phyloP scores from a whole-genome alignment of 1,140 invertebrate genomes.

The Nephila pilipes region DNA sequence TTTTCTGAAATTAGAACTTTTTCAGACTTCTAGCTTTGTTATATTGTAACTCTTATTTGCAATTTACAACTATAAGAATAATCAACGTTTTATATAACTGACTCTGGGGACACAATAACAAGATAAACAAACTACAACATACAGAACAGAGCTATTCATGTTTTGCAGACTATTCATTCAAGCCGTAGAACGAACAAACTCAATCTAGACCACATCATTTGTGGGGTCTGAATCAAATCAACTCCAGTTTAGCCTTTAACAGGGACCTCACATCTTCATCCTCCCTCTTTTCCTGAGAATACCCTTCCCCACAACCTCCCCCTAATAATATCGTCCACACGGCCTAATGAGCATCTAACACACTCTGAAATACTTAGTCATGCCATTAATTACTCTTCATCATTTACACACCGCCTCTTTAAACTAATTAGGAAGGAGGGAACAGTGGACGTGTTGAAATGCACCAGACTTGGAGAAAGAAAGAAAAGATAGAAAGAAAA shows the following conservation, averaged over 20 bases:
- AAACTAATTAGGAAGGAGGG: slow-evolving; percentile 55
- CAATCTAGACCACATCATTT: not conserved
- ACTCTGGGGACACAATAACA: no score
- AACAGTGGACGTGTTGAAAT: slow-evolving; percentile 24
- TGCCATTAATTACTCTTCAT: slow-evolving; percentile 58
- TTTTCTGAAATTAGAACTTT: no score
- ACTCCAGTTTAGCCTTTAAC: not conserved
- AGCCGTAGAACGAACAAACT: not conserved
- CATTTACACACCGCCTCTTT: slow-evolving; percentile 67
- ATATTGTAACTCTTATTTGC: no score
- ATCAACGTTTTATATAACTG: no score
- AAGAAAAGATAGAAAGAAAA: not conserved
- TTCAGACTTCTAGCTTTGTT: no score
- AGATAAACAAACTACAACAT: no score
- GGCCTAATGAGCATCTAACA: slow-evolving; percentile 66
- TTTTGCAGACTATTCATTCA: not conserved
- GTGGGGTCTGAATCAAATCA: not conserved
- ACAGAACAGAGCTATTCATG: no score
- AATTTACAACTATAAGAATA: no score
- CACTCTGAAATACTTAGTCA: slow-evolving; percentile 36
- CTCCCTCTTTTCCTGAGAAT: not conserved
- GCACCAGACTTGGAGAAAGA: not conserved
- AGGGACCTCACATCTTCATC: slow-evolving; percentile 1
- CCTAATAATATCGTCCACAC: slow-evolving; percentile 34
- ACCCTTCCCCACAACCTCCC: not conserved